These are phyloP conservation scores for Acleris literana DNA, from an alignment of 2,888 invertebrate genomes.

Conservation along the genomic window DNA sequence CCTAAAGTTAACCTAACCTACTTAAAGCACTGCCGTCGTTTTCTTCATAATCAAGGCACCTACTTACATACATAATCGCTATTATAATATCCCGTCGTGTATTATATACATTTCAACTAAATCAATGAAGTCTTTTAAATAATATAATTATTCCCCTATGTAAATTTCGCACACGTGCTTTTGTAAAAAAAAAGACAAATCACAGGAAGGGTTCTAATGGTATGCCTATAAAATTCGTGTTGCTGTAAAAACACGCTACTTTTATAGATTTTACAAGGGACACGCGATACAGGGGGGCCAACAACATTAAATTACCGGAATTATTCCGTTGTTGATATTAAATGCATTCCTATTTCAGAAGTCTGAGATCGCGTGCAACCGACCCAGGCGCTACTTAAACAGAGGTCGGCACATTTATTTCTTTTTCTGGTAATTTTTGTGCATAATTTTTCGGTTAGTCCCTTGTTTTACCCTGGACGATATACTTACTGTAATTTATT, in stretches of 20 bases:
- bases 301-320: slow-evolving; percentile 73
- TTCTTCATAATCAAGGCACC: too few relatives aligned
- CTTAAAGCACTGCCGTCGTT: too few relatives aligned
- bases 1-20: too few relatives aligned
- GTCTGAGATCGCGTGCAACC: slow-evolving; percentile 63
- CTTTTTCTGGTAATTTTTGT: slow-evolving; percentile 21
- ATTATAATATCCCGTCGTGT: too few relatives aligned
- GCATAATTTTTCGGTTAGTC: background rate
- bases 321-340: slow-evolving; percentile 73
- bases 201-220: slow-evolving; percentile 21
- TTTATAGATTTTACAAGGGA: slow-evolving; percentile 58
- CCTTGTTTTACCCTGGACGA: too few relatives aligned
- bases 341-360: slow-evolving; percentile 73
- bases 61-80: too few relatives aligned
- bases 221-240: slow-evolving; percentile 31
- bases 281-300: slow-evolving; percentile 68
- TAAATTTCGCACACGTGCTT: too few relatives aligned
- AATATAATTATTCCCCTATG: too few relatives aligned
- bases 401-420: slow-evolving; percentile 40
- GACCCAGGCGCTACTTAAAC: slow-evolving; percentile 52
- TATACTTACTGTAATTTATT: too few relatives aligned
- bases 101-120: too few relatives aligned
- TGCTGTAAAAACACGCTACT: slow-evolving; percentile 39
- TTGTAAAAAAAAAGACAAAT: slow-evolving; percentile 3
- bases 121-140: too few relatives aligned